Evolutionary conservation across 2,113 vertebrate genomes (phyloP).

Genomic region (Entosphenus tridentatus): DNA sequence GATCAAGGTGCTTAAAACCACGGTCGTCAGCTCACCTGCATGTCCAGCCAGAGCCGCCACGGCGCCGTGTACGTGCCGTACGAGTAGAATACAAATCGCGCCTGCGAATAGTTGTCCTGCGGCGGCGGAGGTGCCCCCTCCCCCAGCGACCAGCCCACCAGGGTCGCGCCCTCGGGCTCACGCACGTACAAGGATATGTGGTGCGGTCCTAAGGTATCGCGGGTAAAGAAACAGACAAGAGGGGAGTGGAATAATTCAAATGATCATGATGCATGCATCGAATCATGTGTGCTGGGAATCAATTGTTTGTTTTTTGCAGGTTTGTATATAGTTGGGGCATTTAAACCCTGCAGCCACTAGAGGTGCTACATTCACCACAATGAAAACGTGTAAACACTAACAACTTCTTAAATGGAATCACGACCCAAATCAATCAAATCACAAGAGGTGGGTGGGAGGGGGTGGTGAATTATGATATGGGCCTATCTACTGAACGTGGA

Average conservation of each 20-base stretch:
- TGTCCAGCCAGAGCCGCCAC: constrained; percentile 75
- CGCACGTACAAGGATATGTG: constrained; percentile 72
- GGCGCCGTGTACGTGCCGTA: constrained; percentile 42
- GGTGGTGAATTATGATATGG: too few relatives aligned
- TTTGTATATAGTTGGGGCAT: not conserved
- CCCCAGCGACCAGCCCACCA: constrained; percentile 63
- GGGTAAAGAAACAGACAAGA: not conserved
- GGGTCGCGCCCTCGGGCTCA: constrained; percentile 26
- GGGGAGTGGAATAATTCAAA: not conserved
- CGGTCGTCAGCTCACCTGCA: constrained; percentile 27
- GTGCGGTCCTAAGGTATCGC: constrained; percentile 38
- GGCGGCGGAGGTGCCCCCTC: constrained; percentile 32
- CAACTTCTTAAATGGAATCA: too few relatives aligned
- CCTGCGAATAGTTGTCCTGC: constrained; percentile 28
- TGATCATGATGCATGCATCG: not conserved
- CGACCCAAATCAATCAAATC: too few relatives aligned
- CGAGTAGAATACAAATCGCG: constrained; percentile 85
- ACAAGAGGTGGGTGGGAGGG: too few relatives aligned
- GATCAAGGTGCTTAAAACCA: too few relatives aligned
- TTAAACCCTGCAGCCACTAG: not conserved
- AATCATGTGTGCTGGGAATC: not conserved
- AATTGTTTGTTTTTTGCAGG: not conserved
- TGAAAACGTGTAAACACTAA: too few relatives aligned
- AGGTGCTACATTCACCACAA: too few relatives aligned
- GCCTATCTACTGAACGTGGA: too few relatives aligned